phyloP scores from a whole-genome alignment of 92 coral and sea anemone genomes.

The Zoanthus gigantus region DNA sequence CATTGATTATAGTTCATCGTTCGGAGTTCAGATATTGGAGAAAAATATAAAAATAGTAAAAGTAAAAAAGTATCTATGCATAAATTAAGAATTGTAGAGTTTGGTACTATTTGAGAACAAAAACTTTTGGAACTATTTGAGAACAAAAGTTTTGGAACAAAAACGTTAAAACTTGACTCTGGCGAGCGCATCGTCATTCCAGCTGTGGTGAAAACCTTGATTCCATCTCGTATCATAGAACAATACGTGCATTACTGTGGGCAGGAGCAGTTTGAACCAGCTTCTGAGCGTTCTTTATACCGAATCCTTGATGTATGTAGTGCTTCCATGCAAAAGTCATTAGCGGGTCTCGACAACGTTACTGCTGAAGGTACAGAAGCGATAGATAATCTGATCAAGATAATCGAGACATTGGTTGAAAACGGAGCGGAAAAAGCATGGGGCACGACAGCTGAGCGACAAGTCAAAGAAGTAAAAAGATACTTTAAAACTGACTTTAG shows the following conservation, averaged over 20 bases:
- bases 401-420: conserved; percentile 31
- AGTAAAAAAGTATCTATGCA: no score
- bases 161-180: neutral
- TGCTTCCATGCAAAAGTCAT: conserved; percentile 51
- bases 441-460: neutral
- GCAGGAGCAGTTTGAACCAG: neutral
- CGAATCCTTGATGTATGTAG: conserved; percentile 11
- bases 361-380: conserved; percentile 68
- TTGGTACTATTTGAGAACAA: no score
- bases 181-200: neutral
- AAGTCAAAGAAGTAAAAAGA: conserved; percentile 59
- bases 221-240: neutral
- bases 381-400: conserved; percentile 30
- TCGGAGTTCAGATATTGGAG: no score
- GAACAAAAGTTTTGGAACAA: neutral
- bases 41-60: no score
- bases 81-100: no score
- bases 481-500: conserved; percentile 73
- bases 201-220: neutral
- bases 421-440: conserved; percentile 45
- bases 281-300: neutral
- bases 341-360: conserved; percentile 60
- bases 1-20: no score
- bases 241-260: neutral
- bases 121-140: no score